Evolutionary conservation across 92 coral and sea anemone species (phyloP), one percentile per base, ranked within the genome.

Genomic region (Montipora capitata): DNA sequence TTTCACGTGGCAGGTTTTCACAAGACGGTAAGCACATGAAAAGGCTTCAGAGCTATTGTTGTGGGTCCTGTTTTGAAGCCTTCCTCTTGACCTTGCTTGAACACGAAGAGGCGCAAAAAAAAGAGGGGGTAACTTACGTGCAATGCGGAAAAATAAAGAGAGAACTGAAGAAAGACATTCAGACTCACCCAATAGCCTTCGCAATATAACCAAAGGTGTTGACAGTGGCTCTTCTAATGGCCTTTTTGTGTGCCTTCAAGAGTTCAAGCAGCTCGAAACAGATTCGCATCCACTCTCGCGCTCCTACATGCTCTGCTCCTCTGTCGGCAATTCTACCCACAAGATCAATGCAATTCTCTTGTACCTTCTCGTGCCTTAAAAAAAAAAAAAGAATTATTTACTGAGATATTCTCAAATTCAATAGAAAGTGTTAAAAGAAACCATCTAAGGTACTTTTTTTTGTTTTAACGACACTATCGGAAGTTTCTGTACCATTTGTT

Each of bases 241-340:
- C 99, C 63, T 98, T 98, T 83, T 97, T 97, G 94, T 97, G 98
- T 1, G 99, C 99, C 93, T 97, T 97, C 83, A 97, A 95, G 77
- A 97, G 77, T 79, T 97, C 99, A 7, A 97, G 92, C 78, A 97
- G 79, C 88, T 97, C 99, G 77, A 97, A 97, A 56, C 99, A 97
- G 73, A 97, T 97, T 80, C 99, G 92, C 99, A 97, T 97, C 99
- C 99, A 97, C 76, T 97, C 99, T 78, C 99, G 93, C 14, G 99
- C 99, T 17, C 98, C 98, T 15, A 97, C 99, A 88, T 97, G 99
- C 73, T 97, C 99, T 2, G 99, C 99, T 49, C 99, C 99, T 63
- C 99, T 98, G 94, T 97, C 99, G 61, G 99, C 99, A 54, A 97
- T 97, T 72, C 99, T 96, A 16, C 99, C 99, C 57, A 97, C 99